Evolutionary conservation across 2,113 vertebrate genomes (phyloP).

Genomic region (Calonectris borealis): DNA sequence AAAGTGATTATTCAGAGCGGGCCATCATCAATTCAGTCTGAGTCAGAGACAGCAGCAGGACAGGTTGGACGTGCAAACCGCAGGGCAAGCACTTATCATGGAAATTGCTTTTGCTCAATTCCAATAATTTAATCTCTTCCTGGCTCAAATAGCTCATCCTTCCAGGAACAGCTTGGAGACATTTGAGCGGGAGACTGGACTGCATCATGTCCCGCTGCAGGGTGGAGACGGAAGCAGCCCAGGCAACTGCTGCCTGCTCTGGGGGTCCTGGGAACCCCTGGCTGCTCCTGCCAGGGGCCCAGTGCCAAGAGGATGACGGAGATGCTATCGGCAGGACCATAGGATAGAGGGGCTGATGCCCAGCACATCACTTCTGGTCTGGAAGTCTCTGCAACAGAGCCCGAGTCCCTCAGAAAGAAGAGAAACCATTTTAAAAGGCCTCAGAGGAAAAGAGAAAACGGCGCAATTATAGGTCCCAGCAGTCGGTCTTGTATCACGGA

Average conservation of each 20-base stretch:
- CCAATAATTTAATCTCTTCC: constrained; percentile 22
- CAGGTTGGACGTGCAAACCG: not conserved
- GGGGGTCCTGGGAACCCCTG: accelerated
- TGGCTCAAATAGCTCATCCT: constrained; percentile 12
- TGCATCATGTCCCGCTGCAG: not conserved
- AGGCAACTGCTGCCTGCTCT: not conserved
- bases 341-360: not conserved
- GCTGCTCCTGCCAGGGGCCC: not conserved
- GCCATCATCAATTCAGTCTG: not conserved
- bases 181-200: not conserved
- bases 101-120: constrained; percentile 14
- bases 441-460: not conserved
- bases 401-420: not conserved
- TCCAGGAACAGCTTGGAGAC: constrained; percentile 35
- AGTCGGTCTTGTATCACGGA: accelerated
- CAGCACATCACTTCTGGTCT: not conserved
- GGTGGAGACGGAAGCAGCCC: not conserved
- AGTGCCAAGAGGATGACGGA: not conserved
- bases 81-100: not conserved
- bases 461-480: not conserved
- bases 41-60: not conserved
- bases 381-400: not conserved
- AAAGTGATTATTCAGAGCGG: not conserved
- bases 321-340: not conserved
- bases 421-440: not conserved